Evolutionary conservation across 2,113 vertebrate species (phyloP), one percentile per base, ranked within the genome.

Genomic region (Hystrix cristata): DNA sequence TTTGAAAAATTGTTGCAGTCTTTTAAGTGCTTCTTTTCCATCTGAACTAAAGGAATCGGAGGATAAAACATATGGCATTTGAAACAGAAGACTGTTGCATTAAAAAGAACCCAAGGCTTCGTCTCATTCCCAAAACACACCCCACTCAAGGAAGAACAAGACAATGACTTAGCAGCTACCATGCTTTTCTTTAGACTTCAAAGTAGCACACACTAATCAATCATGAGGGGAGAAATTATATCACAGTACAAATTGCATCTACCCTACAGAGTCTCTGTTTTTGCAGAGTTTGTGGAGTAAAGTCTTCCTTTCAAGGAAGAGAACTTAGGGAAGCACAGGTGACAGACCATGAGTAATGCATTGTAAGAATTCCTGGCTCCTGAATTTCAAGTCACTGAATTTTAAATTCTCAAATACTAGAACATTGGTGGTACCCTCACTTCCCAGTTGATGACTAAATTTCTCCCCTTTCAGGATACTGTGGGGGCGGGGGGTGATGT

Each of bases 1-100:
- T 92, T 97, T 98, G 92, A 99, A 98, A 57, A 99, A 96, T 59
- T 96, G 97, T 71, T 97, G 98, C 87, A 98, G 88, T 72, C 84
- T 97, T 91, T 97, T 98, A 3, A 98, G 90, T 13, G 98, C 95
- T 94, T 97, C 97, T 96, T 82, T 96, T 96, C 98, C 98, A 96
- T 91, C 86, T 97, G 94, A 97, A 89, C 98, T 95, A 97, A 86
- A 95, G 85, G 74, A 96, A 62, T 72, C 71, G 83, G 76, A 96
- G 48, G 16, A 55, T 43, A 53, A 92, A 38, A 9, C 91, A 51
- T 15, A 72, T 4, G 57, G 5, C 10, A 2, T 80, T 94, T 81
- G 80, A 94, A 7, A 7, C 71, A 31, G 34, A 53, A 64, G 10
- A 31, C 3, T 74, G 34, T 15, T 74, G 25, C 43, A 72, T 51